phyloP scores from a whole-genome alignment of 2,113 vertebrate species.

The Aythya baeri region DNA sequence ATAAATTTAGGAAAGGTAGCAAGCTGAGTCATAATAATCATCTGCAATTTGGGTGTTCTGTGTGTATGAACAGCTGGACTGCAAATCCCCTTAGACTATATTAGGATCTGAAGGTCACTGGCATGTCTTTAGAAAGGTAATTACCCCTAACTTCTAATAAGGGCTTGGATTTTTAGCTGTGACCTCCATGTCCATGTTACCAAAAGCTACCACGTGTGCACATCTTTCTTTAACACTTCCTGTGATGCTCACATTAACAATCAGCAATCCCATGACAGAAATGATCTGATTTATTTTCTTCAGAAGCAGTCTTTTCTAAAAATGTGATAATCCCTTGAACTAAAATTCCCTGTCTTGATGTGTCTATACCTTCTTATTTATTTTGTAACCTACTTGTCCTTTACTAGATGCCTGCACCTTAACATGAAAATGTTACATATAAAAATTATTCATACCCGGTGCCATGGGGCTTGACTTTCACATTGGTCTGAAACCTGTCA shows the following conservation, averaged over 20 bases:
- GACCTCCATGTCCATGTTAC: not conserved
- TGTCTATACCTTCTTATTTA: not conserved
- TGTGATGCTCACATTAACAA: not conserved
- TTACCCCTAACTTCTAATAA: not conserved
- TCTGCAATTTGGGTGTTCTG: not conserved
- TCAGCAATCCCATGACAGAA: not conserved
- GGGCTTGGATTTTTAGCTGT: not conserved
- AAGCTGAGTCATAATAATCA: not conserved
- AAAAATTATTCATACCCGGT: not conserved
- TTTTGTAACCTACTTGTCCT: not conserved
- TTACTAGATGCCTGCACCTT: not conserved
- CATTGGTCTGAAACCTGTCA: not conserved
- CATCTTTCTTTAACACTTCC: not conserved
- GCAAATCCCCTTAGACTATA: not conserved
- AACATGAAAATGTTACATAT: not conserved
- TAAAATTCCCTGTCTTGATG: not conserved
- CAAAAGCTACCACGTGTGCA: accelerated
- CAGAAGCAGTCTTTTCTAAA: not conserved
- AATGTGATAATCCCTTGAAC: not conserved
- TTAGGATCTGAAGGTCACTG: not conserved
- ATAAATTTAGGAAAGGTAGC: not conserved
- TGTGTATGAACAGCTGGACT: not conserved
- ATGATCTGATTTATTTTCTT: not conserved
- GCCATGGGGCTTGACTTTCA: not conserved
- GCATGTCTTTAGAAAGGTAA: not conserved